Evolutionary conservation across 2,113 vertebrate genomes (phyloP).

Genomic region (Phylloscopus trochiloides): DNA sequence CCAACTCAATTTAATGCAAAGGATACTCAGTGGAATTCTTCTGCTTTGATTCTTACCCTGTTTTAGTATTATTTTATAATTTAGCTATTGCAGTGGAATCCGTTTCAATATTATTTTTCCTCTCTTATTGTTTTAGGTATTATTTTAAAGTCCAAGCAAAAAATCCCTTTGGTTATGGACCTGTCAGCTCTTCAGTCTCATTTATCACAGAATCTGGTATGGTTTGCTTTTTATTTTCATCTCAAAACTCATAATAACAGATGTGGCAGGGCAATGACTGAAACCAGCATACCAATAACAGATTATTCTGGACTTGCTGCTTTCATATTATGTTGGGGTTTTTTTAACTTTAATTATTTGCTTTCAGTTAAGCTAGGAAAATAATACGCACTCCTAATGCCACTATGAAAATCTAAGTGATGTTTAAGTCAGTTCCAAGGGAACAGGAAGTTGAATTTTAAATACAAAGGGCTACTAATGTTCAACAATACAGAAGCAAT

Average conservation of each 20-base stretch:
- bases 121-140: conserved; percentile 81
- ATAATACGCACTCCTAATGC: neutral
- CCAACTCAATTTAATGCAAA: neutral
- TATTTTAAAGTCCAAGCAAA: conserved; percentile 98
- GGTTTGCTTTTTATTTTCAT: neutral
- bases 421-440: neutral
- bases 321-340: neutral
- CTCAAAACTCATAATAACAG: neutral
- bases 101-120: neutral
- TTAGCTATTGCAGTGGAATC: neutral
- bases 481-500: neutral
- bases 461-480: neutral
- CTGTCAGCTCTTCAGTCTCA: conserved; percentile 87
- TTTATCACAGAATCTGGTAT: conserved; percentile 97
- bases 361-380: neutral
- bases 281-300: neutral
- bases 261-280: neutral
- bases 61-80: neutral
- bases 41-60: neutral
- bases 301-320: neutral
- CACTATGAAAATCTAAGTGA: neutral
- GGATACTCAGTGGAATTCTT: neutral
- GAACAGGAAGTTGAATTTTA: neutral
- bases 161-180: conserved; percentile 92
- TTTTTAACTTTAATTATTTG: neutral